These are phyloP conservation scores for Colinus virginianus DNA, from an alignment of 2,113 vertebrate species.

Conservation along the genomic window DNA sequence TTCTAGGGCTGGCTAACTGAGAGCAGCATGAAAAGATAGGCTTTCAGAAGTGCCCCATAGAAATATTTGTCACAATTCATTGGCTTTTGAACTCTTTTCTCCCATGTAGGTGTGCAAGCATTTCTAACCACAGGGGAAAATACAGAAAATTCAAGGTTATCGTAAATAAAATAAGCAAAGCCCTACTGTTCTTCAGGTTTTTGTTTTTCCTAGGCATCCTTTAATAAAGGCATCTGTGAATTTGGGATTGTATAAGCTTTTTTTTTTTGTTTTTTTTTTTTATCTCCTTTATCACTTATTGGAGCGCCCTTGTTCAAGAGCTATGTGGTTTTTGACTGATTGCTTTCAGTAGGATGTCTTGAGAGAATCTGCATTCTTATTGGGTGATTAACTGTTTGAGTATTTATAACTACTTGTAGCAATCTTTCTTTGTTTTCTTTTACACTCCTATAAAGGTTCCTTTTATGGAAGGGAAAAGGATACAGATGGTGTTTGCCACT, in stretches of 20 bases:
- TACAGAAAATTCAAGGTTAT: not conserved
- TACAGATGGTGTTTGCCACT: slow-evolving; percentile 77
- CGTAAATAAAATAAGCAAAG: not conserved
- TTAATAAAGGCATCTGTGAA: not conserved
- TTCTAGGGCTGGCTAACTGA: not conserved
- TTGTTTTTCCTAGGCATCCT: not conserved
- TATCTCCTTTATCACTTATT: not conserved
- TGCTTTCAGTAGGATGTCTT: slow-evolving; percentile 11
- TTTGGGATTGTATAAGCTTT: not conserved
- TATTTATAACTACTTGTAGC: slow-evolving; percentile 57
- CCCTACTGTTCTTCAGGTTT: not conserved
- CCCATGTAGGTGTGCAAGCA: not conserved
- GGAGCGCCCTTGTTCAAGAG: not conserved
- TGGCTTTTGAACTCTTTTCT: not conserved
- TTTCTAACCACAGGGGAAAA: not conserved
- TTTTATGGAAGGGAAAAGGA: slow-evolving; percentile 78
- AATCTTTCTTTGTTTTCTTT: slow-evolving; percentile 72
- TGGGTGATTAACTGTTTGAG: slow-evolving; percentile 58
- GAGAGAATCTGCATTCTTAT: slow-evolving; percentile 31
- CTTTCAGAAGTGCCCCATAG: not conserved
- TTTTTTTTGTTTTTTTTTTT: not conserved
- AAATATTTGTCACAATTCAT: not conserved
- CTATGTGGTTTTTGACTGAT: not conserved
- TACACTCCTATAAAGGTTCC: slow-evolving; percentile 69
- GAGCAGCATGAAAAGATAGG: not conserved